Evolutionary conservation across 2,797 vertebrate species (phyloP).

Genomic region (Craterocephalus amniculus): DNA sequence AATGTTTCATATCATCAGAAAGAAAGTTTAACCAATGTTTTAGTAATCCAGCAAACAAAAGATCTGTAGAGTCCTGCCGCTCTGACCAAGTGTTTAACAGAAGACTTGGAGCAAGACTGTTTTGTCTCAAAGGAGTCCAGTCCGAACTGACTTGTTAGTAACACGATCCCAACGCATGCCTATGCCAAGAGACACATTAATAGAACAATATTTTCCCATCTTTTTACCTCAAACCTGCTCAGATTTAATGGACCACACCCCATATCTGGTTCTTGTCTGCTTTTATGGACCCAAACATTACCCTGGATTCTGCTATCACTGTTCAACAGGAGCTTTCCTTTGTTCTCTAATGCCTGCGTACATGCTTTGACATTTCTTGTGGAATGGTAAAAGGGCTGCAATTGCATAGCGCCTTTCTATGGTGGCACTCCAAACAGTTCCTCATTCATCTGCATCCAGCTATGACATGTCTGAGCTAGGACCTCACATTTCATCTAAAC

Average conservation of each 20-base stretch:
- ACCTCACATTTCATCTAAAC: constrained; percentile 19
- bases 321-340: constrained; percentile 37
- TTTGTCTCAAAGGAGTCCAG: constrained; percentile 24
- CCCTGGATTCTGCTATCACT: constrained; percentile 30
- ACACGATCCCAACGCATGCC: constrained; percentile 33
- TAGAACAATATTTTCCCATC: constrained; percentile 29
- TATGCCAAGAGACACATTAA: constrained; percentile 40
- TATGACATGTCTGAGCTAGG: constrained; percentile 11
- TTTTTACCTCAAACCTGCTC: constrained; percentile 33
- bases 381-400: constrained; percentile 1
- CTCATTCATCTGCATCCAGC: constrained; percentile 1
- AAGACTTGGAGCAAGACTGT: constrained; percentile 32
- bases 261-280: constrained; percentile 62
- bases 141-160: constrained; percentile 30
- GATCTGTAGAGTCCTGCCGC: constrained; percentile 32
- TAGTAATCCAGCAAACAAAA: constrained; percentile 13
- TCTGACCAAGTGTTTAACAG: constrained; percentile 60
- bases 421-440: not conserved
- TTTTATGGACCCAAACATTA: constrained; percentile 53
- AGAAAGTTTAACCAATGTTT: constrained; percentile 21
- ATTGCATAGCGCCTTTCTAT: not conserved
- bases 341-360: constrained; percentile 26
- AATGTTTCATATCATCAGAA: constrained; percentile 46
- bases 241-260: constrained; percentile 44
- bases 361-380: constrained; percentile 35